Percentiles rank a stretch among this genome's conserved stretches.
These are phyloP conservation scores for Apodemus sylvaticus DNA, from an alignment of 2,113 vertebrate genomes.

Conservation along the genomic window DNA sequence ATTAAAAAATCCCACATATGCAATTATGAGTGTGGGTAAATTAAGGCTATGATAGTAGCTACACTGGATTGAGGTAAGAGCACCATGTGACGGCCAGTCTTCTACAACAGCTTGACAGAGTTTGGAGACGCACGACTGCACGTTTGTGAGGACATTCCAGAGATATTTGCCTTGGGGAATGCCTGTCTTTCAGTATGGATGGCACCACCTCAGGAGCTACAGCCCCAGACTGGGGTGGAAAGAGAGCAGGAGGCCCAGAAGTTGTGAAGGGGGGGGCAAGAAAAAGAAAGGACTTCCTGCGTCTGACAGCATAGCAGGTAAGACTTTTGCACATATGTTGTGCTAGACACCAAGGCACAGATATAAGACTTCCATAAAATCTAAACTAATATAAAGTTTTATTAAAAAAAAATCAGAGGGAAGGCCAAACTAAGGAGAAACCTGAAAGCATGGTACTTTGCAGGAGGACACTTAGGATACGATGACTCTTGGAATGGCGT, in stretches of 20 bases:
- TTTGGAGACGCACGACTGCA: neutral
- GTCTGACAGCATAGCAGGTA: neutral
- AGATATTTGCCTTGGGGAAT: neutral
- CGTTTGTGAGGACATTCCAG: neutral
- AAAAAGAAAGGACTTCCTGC: neutral
- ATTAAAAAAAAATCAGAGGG: neutral
- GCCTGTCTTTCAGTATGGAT: neutral
- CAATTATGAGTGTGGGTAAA: neutral
- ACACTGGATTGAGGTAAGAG: neutral
- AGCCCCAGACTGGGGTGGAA: too few relatives aligned
- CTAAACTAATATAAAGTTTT: neutral
- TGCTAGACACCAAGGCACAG: neutral
- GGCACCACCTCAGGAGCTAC: neutral
- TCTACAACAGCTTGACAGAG: neutral
- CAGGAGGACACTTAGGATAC: neutral
- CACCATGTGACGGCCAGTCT: neutral
- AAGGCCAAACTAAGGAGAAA: neutral
- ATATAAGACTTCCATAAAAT: neutral
- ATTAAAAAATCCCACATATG: neutral
- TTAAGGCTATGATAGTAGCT: neutral
- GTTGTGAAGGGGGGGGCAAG: neutral
- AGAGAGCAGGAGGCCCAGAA: neutral
- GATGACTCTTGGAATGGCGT: too few relatives aligned
- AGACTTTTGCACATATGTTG: neutral
- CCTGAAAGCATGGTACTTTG: neutral